Base-by-base conservation (phyloP, 1,140 invertebrate species). In the silkworm (Bombyx mori) region DNA sequence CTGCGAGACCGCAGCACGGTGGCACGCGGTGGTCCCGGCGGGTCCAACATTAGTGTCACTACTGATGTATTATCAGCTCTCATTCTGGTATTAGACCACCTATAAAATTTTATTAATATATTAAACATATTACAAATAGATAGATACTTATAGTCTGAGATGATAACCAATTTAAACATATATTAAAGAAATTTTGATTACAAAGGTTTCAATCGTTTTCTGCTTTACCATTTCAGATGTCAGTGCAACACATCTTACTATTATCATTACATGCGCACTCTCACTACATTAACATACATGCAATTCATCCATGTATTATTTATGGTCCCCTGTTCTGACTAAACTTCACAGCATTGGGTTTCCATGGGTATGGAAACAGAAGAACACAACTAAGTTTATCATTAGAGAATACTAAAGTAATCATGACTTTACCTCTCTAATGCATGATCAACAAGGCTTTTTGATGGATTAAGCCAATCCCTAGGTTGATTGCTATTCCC, bases 31-130 rank as follows among this genome's bases (percentile, higher is more conserved):
- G 94, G 93, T 5, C 95, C 95, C 6, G 96, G 94, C 58, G 96
- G 96, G 85, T 98, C 96, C 53, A 98, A 89, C 91, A 98, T 94
- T 22, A 98, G 89, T 44, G 97, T 98, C 6, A 99, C 94, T 49
- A 97, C 97, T 56, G 95, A 97, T 3, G 96, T 98, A 81, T 99
- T 99, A 86, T 99, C 97, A 8, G 97, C 97, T 44, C 96, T 90
- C 89, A 98, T 92, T 73, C 94, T 91, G 7, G 93, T 94, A 44
- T 88, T 90, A 10, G 90, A 92, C 91, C 96, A 95, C 59, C 92
- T 91, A 65, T 10, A 73, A 71, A 57, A 9, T 9, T 26, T 58
- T 46, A 68, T 22, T 22, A 54, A 1, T 52, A 46, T 35, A 46
- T 46, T 46, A 46, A 12, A 6, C 10, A 18, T 49, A 49, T 49